Evolutionary conservation across 2,888 invertebrate species (phyloP).

Genomic region (Steinernema scapterisci): DNA sequence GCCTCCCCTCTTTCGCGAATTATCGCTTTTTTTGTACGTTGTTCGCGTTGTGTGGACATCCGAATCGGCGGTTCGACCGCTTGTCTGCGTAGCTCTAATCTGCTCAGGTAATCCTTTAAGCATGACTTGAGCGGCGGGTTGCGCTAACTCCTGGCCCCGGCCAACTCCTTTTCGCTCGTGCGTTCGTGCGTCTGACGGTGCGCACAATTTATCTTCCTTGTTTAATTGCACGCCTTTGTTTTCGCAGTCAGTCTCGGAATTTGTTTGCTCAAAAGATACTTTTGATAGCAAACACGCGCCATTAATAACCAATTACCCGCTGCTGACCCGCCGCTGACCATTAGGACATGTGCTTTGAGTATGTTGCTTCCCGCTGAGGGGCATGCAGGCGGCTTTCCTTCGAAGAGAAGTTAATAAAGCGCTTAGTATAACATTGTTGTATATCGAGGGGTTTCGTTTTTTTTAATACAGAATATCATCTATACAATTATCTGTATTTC

Average conservation of each 20-base stretch:
- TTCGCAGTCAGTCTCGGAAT: slow-evolving; percentile 24
- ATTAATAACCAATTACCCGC: not conserved
- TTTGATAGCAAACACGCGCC: slow-evolving; percentile 20
- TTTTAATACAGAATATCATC: no score
- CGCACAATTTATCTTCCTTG: slow-evolving; percentile 26
- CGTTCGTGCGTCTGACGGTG: not conserved
- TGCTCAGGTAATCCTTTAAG: not conserved
- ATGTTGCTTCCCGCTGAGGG: no score
- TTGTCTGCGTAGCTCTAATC: not conserved
- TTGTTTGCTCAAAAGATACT: slow-evolving; percentile 33
- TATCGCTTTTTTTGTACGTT: no score
- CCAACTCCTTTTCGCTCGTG: not conserved
- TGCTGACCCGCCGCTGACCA: no score
- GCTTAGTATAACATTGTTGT: no score
- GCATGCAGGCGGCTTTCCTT: no score
- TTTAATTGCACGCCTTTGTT: slow-evolving; percentile 25
- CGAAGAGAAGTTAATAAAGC: no score
- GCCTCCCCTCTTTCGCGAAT: no score
- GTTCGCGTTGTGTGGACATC: no score
- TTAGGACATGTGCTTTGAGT: no score
- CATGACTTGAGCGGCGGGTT: slow-evolving; percentile 7
- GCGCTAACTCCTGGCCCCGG: not conserved
- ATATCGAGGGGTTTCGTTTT: no score
- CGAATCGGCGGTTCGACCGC: not conserved
- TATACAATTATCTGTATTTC: no score